Percentiles rank a stretch among this genome's conserved stretches.
Evolutionary conservation across 2,888 invertebrate species (phyloP).

Genomic region (Limnephilus auricula): DNA sequence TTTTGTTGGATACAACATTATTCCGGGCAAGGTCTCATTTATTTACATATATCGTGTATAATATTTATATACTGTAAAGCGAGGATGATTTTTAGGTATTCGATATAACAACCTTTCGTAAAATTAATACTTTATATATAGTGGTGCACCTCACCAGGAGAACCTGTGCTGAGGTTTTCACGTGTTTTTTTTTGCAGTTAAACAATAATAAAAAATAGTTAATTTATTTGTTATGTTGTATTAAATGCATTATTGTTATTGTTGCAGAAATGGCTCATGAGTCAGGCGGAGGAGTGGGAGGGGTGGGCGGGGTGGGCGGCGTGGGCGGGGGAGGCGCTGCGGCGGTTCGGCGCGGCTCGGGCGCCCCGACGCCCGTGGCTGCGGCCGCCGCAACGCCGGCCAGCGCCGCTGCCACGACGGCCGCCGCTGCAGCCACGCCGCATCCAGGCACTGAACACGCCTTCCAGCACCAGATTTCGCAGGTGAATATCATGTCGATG

Average conservation of each 20-base stretch:
- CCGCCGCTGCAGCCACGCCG: slow-evolving; percentile 77
- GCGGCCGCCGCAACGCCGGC: slow-evolving; percentile 73
- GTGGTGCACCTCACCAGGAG: too few species aligned
- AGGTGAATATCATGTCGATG: slow-evolving; percentile 73
- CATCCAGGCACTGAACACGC: slow-evolving; percentile 80
- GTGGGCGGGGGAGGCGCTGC: slow-evolving; percentile 60
- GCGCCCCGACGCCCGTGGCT: slow-evolving; percentile 75
- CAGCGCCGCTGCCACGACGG: slow-evolving; percentile 72
- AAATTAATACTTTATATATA: too few species aligned
- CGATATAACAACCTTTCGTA: too few species aligned
- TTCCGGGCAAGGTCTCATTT: too few species aligned
- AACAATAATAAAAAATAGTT: too few species aligned
- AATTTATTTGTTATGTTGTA: not conserved
- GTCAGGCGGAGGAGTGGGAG: slow-evolving; percentile 67
- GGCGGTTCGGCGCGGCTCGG: slow-evolving; percentile 75
- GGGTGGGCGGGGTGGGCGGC: slow-evolving; percentile 71
- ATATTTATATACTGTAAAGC: too few species aligned
- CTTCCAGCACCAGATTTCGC: slow-evolving; percentile 84
- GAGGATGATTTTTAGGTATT: too few species aligned
- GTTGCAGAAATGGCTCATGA: slow-evolving; percentile 77
- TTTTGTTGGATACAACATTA: too few species aligned
- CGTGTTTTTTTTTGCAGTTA: too few species aligned
- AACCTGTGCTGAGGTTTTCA: too few species aligned
- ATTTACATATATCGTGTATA: too few species aligned
- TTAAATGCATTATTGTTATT: slow-evolving; percentile 52